Evolutionary conservation across 2,888 invertebrate genomes (phyloP), one percentile per base, ranked within the genome.

Genomic region (Drosophila kambysellisi): DNA sequence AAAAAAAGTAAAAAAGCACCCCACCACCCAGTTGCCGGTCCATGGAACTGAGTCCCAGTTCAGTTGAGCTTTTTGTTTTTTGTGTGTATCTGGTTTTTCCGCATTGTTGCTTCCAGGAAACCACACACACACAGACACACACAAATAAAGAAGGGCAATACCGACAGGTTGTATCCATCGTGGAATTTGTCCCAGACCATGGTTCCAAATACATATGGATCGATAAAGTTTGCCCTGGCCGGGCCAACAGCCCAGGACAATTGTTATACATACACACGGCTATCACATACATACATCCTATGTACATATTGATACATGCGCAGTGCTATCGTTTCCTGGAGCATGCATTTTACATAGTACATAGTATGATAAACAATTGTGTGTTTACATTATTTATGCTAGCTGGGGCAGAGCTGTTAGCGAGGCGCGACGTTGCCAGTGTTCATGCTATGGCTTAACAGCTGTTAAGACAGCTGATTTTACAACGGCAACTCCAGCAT

Each of bases 151-250:
- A 76, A 66, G 73, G 72, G 74, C 81, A 79, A 74, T 20, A 61
- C 60, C 66, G 82, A 79, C 82, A 79, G 81, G 70, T 81, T 81
- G 78, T 81, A 79, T 69, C 64, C 78, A 76, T 72, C 86, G 83
- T 86, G 84, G 83, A 88, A 88, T 86, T 89, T 86, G 85, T 81
- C 90, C 85, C 85, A 86, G 85, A 89, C 85, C 85, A 86, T 86
- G 85, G 85, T 82, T 76, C 51, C 54, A n/a, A 57, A 43, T 57
- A 41, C 37, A 69, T 48, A 65, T 68, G 72, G 83, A 85, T 85
- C 89, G 84, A 85, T 85, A 82, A 43, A 30, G 15, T 43, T 57
- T 30, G 43, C 20, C 57, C 57, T 29, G 43, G 59, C 41, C 71
- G 66, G 87, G 82, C 82, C 76, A 87, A 87, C 66, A 84, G 83